Conservation (phyloP, 2,888 invertebrate species). For the Lamellibrachia satsuma region DNA sequence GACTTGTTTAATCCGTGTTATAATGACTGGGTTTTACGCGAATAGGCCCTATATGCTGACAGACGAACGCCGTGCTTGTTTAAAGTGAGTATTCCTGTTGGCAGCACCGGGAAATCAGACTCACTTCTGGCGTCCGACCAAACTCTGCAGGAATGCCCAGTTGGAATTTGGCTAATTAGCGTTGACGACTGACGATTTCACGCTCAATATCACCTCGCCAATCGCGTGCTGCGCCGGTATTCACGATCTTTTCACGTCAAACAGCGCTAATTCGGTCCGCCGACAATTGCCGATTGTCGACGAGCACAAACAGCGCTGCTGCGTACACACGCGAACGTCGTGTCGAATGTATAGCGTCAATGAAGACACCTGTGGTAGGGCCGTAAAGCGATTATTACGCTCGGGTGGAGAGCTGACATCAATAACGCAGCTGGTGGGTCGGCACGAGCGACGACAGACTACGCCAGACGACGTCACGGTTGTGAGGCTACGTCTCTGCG, state of each 20-base stretch:
- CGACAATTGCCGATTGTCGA: not conserved
- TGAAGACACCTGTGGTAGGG: not conserved
- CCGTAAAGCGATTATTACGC: not conserved
- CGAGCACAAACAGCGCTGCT: not conserved
- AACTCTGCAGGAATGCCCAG: not conserved
- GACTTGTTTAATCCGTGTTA: no score
- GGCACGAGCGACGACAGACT: not conserved
- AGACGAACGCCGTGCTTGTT: not conserved
- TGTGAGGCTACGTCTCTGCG: not conserved
- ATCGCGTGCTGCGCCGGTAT: not conserved
- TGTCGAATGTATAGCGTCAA: not conserved
- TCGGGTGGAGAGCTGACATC: not conserved
- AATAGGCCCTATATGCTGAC: no score
- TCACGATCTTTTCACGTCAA: not conserved
- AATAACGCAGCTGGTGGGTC: not conserved
- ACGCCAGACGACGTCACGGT: not conserved
- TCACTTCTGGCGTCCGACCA: not conserved
- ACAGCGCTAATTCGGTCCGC: not conserved
- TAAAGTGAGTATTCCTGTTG: not conserved
- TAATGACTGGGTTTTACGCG: no score
- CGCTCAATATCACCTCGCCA: not conserved
- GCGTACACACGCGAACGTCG: not conserved
- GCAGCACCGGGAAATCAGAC: not conserved
- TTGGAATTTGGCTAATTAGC: not conserved
- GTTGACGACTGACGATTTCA: constrained; percentile 8